Percentiles rank a stretch among this genome's conserved stretches.
Evolutionary conservation across 2,113 vertebrate species (phyloP).

Genomic region (Clinocottus analis): DNA sequence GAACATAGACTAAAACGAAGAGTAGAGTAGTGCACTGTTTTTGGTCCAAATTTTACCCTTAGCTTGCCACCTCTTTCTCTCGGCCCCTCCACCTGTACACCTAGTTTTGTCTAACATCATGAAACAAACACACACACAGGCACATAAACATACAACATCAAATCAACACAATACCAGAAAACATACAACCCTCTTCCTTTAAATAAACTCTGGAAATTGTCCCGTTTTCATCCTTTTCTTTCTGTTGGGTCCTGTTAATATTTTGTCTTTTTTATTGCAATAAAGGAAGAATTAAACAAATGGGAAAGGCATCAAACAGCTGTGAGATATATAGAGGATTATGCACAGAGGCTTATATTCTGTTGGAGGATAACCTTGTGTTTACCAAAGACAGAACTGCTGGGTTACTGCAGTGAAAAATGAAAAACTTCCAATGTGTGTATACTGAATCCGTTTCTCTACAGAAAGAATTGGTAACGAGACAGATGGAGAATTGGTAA

Average conservation of each 20-base stretch:
- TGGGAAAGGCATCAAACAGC: constrained; percentile 5
- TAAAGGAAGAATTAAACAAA: neutral
- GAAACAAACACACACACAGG: neutral
- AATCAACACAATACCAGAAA: neutral
- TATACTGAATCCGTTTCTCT: constrained; percentile 45
- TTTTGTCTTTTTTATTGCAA: neutral
- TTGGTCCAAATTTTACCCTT: too few species aligned
- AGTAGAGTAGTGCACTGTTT: too few species aligned
- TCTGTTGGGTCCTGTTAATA: neutral
- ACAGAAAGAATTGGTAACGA: constrained; percentile 18
- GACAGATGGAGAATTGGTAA: constrained; percentile 61
- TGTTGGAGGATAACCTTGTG: constrained; percentile 5
- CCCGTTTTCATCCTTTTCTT: neutral
- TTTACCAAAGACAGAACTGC: constrained; percentile 21
- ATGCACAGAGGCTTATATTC: neutral
- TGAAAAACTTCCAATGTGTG: constrained; percentile 14
- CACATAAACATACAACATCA: neutral
- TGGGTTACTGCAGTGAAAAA: constrained; percentile 7
- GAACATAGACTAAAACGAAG: too few species aligned
- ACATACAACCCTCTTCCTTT: neutral
- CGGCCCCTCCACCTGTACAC: neutral
- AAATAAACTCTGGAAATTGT: neutral
- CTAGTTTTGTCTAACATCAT: neutral
- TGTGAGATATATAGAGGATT: constrained; percentile 6
- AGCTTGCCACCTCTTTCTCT: neutral